A percentile compares a stretch with the other conserved stretches of the same genome.
Evolutionary conservation across 2,797 vertebrate species (phyloP).

Genomic region (Oryzias sinensis): DNA sequence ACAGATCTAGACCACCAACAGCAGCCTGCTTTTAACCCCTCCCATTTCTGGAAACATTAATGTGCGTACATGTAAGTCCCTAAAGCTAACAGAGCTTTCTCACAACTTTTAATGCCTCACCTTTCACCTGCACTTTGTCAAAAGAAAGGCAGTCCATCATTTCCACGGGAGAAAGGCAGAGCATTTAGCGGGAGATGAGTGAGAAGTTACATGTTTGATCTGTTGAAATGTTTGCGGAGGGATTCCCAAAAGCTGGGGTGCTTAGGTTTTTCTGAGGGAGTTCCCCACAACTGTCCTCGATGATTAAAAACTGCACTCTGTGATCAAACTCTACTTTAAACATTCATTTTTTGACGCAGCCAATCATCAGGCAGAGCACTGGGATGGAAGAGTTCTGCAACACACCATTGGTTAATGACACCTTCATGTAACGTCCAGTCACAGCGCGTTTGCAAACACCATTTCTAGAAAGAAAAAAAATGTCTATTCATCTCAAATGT

Average conservation of each 20-base stretch:
- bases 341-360: constrained; percentile 5
- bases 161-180: constrained; percentile 47
- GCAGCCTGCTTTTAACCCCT: constrained; percentile 43
- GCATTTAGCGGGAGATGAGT: constrained; percentile 68
- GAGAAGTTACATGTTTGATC: constrained; percentile 69
- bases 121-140: constrained; percentile 60
- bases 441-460: too few species aligned
- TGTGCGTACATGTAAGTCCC: constrained; percentile 51
- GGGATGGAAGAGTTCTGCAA: background rate
- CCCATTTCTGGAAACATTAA: constrained; percentile 52
- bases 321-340: constrained; percentile 25
- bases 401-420: background rate
- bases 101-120: constrained; percentile 60
- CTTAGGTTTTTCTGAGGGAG: constrained; percentile 56
- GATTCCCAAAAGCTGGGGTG: constrained; percentile 55
- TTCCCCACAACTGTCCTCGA: constrained; percentile 55
- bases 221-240: constrained; percentile 66
- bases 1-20: constrained; percentile 78
- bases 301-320: constrained; percentile 35
- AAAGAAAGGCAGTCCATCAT: constrained; percentile 69
- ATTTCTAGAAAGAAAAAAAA: too few species aligned
- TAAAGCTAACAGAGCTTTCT: constrained; percentile 51
- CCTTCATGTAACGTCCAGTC: background rate
- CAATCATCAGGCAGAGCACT: background rate
- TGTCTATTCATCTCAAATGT: too few species aligned